These are phyloP conservation scores for Ameiurus melas DNA, from an alignment of 2,113 vertebrate genomes.

Conservation along the genomic window DNA sequence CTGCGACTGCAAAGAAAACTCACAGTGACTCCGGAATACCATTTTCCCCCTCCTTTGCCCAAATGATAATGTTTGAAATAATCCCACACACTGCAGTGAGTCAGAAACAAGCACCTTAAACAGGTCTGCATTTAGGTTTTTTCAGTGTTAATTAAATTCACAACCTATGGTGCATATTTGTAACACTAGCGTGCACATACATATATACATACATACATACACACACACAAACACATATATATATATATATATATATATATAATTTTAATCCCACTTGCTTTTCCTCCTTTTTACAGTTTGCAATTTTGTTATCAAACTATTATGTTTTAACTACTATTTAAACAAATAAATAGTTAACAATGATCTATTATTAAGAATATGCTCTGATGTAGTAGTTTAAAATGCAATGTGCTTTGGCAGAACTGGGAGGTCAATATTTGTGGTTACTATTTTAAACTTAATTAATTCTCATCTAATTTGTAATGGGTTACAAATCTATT, in stretches of 20 bases:
- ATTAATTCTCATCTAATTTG: neutral
- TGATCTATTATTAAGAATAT: neutral
- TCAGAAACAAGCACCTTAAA: neutral
- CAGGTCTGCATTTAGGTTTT: neutral
- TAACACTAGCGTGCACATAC: neutral
- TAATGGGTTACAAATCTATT: too few relatives aligned
- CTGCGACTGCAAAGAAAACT: neutral
- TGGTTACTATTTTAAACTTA: neutral
- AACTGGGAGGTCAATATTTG: neutral
- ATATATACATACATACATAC: too few relatives aligned
- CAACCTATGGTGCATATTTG: neutral
- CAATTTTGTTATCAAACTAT: neutral
- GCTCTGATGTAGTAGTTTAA: neutral
- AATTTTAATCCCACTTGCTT: neutral
- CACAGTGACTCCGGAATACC: neutral
- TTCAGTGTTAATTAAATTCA: neutral
- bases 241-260: neutral
- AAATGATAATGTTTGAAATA: neutral
- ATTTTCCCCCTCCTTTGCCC: neutral
- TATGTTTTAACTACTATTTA: too few relatives aligned
- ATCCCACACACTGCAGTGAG: neutral
- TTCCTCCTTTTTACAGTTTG: neutral
- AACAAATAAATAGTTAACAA: neutral
- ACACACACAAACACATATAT: too few relatives aligned
- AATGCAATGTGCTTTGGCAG: neutral